phyloP scores from a whole-genome alignment of 2,113 vertebrate species.

The Recurvirostra avosetta region DNA sequence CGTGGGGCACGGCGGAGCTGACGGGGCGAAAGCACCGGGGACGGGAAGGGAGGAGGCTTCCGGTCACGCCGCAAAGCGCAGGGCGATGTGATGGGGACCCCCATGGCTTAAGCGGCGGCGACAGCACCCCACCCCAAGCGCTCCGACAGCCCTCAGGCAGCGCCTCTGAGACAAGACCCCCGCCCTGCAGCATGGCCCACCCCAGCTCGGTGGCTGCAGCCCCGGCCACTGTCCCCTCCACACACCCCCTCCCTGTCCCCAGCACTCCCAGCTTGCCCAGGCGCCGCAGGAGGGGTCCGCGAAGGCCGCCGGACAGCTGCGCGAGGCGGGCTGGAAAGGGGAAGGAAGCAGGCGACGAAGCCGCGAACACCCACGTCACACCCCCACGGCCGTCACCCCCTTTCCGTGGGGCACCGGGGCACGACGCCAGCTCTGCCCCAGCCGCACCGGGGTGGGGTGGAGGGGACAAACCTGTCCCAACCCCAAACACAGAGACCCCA shows the following conservation, averaged over 20 bases:
- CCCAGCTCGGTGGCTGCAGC: no score
- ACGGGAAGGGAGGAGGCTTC: constrained; percentile 36
- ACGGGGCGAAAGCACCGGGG: background rate
- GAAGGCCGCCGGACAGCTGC: background rate
- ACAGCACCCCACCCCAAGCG: background rate
- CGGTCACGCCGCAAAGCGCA: background rate
- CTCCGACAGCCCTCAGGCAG: fast-evolving
- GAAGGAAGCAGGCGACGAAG: background rate
- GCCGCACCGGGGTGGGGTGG: background rate
- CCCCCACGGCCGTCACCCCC: background rate
- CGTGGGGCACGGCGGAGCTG: background rate
- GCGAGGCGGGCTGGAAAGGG: background rate
- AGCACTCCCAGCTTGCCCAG: background rate
- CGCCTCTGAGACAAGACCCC: background rate
- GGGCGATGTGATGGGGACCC: background rate
- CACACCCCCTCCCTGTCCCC: background rate
- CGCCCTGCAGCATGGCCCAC: background rate
- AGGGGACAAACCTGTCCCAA: background rate
- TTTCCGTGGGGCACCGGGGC: background rate
- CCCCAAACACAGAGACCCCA: background rate
- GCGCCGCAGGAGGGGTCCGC: background rate
- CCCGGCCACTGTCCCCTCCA: background rate
- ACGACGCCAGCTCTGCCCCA: background rate
- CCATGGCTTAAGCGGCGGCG: fast-evolving
- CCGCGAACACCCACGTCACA: constrained; percentile 27